Percentiles rank a stretch among this genome's conserved stretches.
These are phyloP conservation scores for Rafetus swinhoei DNA, from an alignment of 2,113 vertebrate species.

Conservation along the genomic window DNA sequence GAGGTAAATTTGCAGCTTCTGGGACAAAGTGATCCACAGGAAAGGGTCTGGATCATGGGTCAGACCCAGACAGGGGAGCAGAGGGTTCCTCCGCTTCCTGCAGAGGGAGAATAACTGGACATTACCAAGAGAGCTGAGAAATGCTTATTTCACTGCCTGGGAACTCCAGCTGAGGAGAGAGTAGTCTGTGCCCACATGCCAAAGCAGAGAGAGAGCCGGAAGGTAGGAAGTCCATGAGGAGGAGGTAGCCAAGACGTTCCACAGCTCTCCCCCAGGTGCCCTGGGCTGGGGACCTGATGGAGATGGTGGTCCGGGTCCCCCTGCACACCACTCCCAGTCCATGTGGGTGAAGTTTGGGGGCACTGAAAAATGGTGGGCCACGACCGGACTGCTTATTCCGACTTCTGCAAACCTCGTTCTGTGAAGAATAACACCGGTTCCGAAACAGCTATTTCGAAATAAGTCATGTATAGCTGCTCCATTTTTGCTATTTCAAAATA, in stretches of 20 bases:
- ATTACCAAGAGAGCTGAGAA: not conserved
- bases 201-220: not conserved
- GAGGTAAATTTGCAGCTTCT: not conserved
- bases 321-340: not conserved
- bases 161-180: not conserved
- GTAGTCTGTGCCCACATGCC: not conserved
- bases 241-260: not conserved
- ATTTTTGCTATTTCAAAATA: too few species aligned
- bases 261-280: not conserved
- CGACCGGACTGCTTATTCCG: not conserved
- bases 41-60: not conserved
- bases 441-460: too few species aligned
- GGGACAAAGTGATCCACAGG: not conserved
- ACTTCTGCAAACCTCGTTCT: too few species aligned
- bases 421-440: too few species aligned
- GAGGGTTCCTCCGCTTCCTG: not conserved
- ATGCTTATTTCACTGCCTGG: not conserved
- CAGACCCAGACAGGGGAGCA: not conserved
- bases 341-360: not conserved
- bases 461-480: too few species aligned
- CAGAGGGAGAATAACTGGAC: not conserved
- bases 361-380: not conserved
- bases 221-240: not conserved
- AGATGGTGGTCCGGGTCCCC: not conserved
- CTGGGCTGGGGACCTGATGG: not conserved